Evolutionary conservation across 2,113 vertebrate species (phyloP).

Genomic region (Phocoena phocoena): DNA sequence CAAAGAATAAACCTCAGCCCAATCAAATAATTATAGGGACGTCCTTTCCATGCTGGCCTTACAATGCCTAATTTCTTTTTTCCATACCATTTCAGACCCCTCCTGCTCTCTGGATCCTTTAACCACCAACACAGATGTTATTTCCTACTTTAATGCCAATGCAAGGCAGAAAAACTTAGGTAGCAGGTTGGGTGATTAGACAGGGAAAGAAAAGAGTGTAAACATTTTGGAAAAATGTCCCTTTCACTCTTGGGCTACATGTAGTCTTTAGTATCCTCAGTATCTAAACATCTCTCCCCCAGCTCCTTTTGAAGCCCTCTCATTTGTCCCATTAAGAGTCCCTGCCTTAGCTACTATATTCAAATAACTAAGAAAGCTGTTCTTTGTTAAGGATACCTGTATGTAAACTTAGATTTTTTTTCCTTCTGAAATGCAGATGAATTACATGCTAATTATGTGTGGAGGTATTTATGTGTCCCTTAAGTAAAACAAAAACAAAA

Average conservation of each 20-base stretch:
- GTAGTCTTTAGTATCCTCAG: neutral
- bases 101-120: neutral
- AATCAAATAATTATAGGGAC: neutral
- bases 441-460: neutral
- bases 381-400: neutral
- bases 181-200: neutral
- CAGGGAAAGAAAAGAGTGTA: neutral
- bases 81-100: neutral
- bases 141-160: neutral
- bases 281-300: neutral
- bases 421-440: neutral
- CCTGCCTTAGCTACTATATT: neutral
- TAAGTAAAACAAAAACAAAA: neutral
- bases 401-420: neutral
- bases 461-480: neutral
- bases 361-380: neutral
- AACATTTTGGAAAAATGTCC: neutral
- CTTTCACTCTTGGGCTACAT: neutral
- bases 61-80: neutral
- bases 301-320: neutral
- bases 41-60: neutral
- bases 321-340: neutral
- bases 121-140: neutral
- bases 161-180: neutral
- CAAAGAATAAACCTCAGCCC: neutral